Conservation (phyloP, 2,797 vertebrate genomes). For the Petrocephalus schoutedeni region DNA sequence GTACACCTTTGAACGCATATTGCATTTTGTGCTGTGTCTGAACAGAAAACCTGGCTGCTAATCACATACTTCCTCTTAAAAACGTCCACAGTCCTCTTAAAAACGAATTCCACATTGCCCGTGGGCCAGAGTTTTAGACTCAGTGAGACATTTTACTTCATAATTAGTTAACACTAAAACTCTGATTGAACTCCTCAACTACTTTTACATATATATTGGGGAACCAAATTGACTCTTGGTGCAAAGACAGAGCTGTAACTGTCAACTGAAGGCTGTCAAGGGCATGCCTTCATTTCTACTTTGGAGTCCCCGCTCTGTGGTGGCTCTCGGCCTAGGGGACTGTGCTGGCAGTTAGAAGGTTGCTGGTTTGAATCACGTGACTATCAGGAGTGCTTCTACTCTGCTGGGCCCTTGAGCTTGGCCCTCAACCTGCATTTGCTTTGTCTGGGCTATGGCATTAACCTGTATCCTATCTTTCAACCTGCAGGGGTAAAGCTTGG, state of each 20-base stretch:
- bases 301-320: too few relatives aligned
- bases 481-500: too few relatives aligned
- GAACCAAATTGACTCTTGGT: background rate
- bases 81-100: background rate
- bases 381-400: too few relatives aligned
- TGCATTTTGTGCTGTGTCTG: conserved; percentile 50
- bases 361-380: too few relatives aligned
- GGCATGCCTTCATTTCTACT: background rate
- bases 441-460: too few relatives aligned
- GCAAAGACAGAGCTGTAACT: background rate
- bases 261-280: background rate
- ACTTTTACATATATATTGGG: background rate
- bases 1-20: conserved; percentile 73
- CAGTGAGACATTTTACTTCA: background rate
- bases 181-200: background rate
- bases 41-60: conserved; percentile 11
- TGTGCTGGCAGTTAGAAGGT: too few relatives aligned
- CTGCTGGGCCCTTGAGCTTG: too few relatives aligned
- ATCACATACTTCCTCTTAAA: background rate
- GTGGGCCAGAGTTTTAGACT: background rate
- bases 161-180: conserved; percentile 2
- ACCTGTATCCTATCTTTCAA: too few relatives aligned
- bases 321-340: too few relatives aligned
- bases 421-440: too few relatives aligned
- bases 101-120: background rate